These are phyloP conservation scores for Atherinomorus stipes DNA, from an alignment of 2,113 vertebrate genomes.

Conservation along the genomic window DNA sequence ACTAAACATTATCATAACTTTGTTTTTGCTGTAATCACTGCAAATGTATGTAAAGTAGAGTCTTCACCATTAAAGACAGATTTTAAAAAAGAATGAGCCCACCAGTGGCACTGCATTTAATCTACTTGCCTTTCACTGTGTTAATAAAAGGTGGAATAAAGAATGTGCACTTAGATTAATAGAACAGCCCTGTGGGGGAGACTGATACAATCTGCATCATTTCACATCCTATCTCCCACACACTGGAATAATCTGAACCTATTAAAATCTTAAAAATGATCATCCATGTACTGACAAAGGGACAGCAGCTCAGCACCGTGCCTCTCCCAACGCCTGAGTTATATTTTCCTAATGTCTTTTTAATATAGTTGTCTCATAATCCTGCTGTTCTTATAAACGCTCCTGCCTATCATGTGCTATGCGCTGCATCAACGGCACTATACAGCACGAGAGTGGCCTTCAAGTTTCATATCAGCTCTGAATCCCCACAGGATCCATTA, in stretches of 20 bases:
- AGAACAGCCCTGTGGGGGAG: conserved; percentile 10
- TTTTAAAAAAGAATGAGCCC: conserved; percentile 9
- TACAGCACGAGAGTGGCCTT: conserved; percentile 59
- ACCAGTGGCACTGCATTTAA: conserved; percentile 7
- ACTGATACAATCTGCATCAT: conserved; percentile 46
- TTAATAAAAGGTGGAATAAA: conserved; percentile 39
- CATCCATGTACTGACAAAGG: conserved; percentile 30
- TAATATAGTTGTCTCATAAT: conserved; percentile 66
- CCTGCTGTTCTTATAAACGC: conserved; percentile 63
- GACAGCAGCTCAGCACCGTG: conserved; percentile 28
- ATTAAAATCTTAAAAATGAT: conserved; percentile 58
- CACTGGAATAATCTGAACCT: conserved; percentile 54
- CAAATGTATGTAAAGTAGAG: conserved; percentile 21
- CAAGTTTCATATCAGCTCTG: conserved; percentile 64
- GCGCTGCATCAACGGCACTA: conserved; percentile 60
- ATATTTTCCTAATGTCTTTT: conserved; percentile 66
- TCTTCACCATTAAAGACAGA: conserved; percentile 20
- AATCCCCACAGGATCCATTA: conserved; percentile 70
- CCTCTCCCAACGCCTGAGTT: conserved; percentile 20
- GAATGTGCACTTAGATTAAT: conserved; percentile 44
- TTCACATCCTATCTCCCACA: conserved; percentile 47
- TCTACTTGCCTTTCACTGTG: conserved; percentile 27
- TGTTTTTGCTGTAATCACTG: conserved; percentile 42
- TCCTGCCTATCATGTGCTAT: conserved; percentile 46
- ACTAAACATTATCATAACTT: conserved; percentile 77